Conservation (phyloP, 2,113 vertebrate species). For the Ploceus nigricollis region DNA sequence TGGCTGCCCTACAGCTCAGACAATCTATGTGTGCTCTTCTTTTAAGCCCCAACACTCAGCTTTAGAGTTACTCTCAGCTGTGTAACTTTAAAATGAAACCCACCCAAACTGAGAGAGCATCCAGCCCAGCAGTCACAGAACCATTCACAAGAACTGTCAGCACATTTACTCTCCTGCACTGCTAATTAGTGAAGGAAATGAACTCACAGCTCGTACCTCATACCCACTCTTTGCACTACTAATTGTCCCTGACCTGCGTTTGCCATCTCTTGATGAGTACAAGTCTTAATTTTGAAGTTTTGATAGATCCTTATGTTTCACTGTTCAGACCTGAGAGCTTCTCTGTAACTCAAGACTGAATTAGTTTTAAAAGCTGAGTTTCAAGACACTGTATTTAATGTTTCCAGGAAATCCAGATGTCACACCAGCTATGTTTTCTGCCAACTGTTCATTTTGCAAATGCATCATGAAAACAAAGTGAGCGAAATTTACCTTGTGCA, state of each 20-base stretch:
- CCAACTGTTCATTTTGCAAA: conserved; percentile 8
- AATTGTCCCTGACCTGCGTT: rapidly evolving
- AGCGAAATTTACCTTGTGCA: background rate
- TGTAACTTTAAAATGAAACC: background rate
- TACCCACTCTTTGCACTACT: background rate
- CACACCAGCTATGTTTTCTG: background rate
- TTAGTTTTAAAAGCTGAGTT: background rate
- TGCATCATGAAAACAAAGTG: background rate
- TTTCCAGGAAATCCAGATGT: conserved; percentile 6
- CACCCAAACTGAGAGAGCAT: background rate
- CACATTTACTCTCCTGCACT: background rate
- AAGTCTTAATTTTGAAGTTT: background rate
- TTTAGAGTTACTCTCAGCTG: background rate
- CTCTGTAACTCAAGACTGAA: background rate
- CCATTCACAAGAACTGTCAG: background rate
- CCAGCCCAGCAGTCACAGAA: background rate
- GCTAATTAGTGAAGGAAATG: background rate
- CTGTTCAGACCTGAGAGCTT: background rate
- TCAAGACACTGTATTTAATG: background rate
- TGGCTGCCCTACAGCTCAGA: background rate
- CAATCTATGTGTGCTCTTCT: background rate
- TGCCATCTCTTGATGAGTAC: background rate
- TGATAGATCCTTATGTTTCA: background rate
- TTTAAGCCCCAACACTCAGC: background rate
- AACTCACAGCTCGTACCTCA: background rate